Conservation (phyloP, 2,113 vertebrate species). For the Corythornis madagascariensis region DNA sequence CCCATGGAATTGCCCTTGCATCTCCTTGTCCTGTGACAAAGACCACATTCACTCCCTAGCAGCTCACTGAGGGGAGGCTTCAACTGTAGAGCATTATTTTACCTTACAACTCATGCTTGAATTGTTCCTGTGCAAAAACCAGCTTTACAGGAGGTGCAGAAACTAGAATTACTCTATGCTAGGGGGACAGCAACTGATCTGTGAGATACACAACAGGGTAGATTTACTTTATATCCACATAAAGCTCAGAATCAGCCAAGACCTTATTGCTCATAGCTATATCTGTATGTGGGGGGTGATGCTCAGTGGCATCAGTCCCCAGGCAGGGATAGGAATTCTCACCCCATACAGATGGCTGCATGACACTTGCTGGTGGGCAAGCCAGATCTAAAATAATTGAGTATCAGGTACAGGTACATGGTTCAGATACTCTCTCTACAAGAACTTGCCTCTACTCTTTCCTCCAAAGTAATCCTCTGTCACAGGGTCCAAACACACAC, state of each 20-base stretch:
- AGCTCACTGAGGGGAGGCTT: neutral
- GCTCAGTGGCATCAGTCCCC: neutral
- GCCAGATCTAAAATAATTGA: neutral
- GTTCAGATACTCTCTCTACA: neutral
- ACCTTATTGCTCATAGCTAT: neutral
- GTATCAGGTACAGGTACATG: fast-evolving
- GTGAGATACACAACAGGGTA: neutral
- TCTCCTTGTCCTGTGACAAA: neutral
- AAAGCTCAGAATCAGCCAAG: neutral
- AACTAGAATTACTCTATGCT: neutral
- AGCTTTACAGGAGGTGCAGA: neutral
- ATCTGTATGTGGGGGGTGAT: neutral
- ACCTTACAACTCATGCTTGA: neutral
- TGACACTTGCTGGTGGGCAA: neutral
- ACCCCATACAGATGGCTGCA: neutral
- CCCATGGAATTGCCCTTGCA: neutral
- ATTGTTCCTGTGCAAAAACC: neutral
- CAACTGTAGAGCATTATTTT: neutral
- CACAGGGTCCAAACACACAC: neutral
- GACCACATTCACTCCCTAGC: neutral
- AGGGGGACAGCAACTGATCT: neutral
- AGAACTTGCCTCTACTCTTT: neutral
- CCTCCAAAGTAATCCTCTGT: neutral
- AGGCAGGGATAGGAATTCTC: neutral
- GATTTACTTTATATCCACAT: neutral